Base-by-base conservation (phyloP, 2,113 vertebrate genomes). In the Cottus gobio region DNA sequence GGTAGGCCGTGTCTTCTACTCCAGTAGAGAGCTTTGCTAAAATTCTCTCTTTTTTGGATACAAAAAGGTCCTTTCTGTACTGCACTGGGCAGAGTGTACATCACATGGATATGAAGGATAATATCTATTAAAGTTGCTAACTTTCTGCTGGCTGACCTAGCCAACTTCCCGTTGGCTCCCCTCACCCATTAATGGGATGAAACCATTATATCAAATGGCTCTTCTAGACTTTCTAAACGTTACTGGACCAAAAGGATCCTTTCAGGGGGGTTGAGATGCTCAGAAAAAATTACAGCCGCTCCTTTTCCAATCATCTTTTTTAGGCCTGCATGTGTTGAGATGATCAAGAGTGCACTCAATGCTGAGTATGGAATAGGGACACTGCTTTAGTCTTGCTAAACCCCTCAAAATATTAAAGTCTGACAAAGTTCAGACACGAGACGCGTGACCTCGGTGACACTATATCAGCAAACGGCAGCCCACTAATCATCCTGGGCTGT, bases 401-500 rank as follows among this genome's bases (percentile, higher is more conserved):
- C 24, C 56, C 65, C n/a, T 70, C 9, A 30, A 63, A 70, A 76
- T 60, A 63, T 67, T 70, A 71, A 77, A 80, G 73, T 46, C 44
- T 57, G 26, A 58, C 65, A 67, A 61, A 82, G 83, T 68, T 44
- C n/a, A 78, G 80, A 86, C 66, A 87, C 42, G 83, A 70, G 80
- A 85, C 61, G 65, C 0, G 22, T 62, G 85, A 79, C 69, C 79
- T 83, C 28, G 0, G 54, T 80, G 88, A 87, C 87, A 85, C 71
- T 24, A 42, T 54, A 74, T 73, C 60, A 72, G 69, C 58, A 63
- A 48, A 85, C 50, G 73, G 75, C 63, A 74, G 87, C 77, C 73
- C 85, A 85, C 44, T 90, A 89, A 93, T 92, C 86, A 93, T 69
- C 84, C 80, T 5, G 16, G 75, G 71, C 83, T 84, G 87, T 91